Evolutionary conservation across 2,797 vertebrate species (phyloP).

Genomic region (Otus scops): DNA sequence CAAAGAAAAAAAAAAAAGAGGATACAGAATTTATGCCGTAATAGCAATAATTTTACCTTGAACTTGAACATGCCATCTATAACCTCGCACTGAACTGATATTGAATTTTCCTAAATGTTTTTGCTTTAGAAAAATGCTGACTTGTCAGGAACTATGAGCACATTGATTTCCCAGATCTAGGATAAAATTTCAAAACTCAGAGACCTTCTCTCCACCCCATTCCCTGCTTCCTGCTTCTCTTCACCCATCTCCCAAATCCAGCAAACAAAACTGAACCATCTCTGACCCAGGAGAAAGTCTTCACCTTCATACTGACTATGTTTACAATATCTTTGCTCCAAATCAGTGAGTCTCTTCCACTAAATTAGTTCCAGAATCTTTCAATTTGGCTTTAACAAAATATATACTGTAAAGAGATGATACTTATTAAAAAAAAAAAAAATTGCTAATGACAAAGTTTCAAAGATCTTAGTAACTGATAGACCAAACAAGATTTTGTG

Average conservation of each 20-base stretch:
- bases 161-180: background rate
- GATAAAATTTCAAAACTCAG: background rate
- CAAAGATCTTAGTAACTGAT: background rate
- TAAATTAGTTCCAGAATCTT: background rate
- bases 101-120: background rate
- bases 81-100: background rate
- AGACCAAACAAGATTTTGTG: background rate
- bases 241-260: background rate
- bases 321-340: background rate
- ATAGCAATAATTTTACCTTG: background rate
- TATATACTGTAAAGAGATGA: background rate
- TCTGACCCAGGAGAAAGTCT: background rate
- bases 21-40: background rate
- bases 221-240: background rate
- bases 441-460: background rate
- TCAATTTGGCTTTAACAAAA: background rate
- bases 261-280: background rate
- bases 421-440: background rate
- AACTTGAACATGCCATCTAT: background rate
- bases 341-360: background rate
- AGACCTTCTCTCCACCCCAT: background rate
- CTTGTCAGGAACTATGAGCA: background rate
- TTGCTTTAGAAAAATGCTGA: background rate
- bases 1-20: background rate
- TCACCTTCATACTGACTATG: fast-evolving